A percentile compares a stretch with the other conserved stretches of the same genome.
Evolutionary conservation across 2,797 vertebrate species (phyloP).

Genomic region (Lerista edwardsae): DNA sequence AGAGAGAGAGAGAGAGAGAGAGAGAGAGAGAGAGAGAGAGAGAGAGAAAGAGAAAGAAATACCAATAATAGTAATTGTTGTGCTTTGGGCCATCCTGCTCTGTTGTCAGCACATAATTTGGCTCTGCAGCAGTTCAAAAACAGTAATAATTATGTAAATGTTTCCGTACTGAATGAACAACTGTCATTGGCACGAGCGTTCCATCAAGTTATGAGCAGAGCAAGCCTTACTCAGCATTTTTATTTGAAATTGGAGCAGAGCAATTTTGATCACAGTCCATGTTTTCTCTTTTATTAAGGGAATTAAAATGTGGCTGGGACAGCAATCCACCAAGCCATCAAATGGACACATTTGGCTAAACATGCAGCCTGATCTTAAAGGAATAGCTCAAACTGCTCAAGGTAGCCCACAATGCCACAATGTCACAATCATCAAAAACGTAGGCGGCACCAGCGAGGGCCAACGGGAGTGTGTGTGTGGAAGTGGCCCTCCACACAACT

Average conservation of each 20-base stretch:
- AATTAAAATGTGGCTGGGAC: not conserved
- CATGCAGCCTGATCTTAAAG: too few species aligned
- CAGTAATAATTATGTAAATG: slow-evolving; percentile 46
- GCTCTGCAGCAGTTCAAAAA: slow-evolving; percentile 42
- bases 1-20: too few species aligned
- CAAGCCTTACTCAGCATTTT: slow-evolving; percentile 55
- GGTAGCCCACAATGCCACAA: too few species aligned
- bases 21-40: too few species aligned
- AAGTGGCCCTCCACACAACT: too few species aligned
- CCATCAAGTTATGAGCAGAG: slow-evolving; percentile 41
- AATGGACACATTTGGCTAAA: not conserved
- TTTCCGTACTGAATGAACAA: slow-evolving; percentile 46
- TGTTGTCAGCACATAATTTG: slow-evolving; percentile 44
- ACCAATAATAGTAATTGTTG: slow-evolving; percentile 25
- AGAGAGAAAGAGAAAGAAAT: too few species aligned
- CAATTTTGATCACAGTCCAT: not conserved
- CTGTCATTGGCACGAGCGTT: slow-evolving; percentile 43
- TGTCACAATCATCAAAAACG: too few species aligned
- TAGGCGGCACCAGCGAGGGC: too few species aligned
- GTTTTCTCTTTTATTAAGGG: slow-evolving; percentile 22
- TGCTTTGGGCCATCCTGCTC: slow-evolving; percentile 21
- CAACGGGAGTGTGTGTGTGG: too few species aligned
- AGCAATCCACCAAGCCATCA: not conserved
- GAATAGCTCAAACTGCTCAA: too few species aligned
- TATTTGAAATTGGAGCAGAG: slow-evolving; percentile 25